These are phyloP conservation scores for Leptonema lineaticorne DNA, from an alignment of 1,140 invertebrate genomes.

Conservation along the genomic window DNA sequence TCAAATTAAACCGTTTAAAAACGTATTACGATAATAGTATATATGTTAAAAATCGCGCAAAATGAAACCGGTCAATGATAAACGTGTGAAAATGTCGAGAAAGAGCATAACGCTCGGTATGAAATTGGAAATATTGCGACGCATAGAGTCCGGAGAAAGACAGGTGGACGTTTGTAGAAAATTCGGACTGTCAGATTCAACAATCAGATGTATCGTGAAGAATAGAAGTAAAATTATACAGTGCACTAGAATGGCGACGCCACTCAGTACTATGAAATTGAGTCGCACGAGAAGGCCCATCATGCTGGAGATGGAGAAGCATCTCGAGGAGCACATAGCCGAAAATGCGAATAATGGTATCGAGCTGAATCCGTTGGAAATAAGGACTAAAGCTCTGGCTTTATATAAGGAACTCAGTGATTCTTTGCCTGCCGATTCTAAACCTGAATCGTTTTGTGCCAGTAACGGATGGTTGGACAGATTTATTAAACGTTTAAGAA, in stretches of 20 bases:
- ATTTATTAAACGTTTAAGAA: not conserved
- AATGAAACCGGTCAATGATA: too few relatives aligned
- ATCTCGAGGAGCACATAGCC: not conserved
- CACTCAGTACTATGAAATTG: constrained; percentile 18
- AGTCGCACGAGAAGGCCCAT: not conserved
- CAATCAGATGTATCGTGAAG: constrained; percentile 25
- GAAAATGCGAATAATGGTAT: not conserved
- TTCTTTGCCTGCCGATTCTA: not conserved
- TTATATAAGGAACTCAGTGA: not conserved
- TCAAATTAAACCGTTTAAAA: too few relatives aligned
- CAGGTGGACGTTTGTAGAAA: constrained; percentile 30
- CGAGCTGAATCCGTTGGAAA: not conserved
- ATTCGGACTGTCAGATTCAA: constrained; percentile 20
- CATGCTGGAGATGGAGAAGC: constrained; percentile 14
- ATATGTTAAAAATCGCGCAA: too few relatives aligned
- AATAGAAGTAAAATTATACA: constrained; percentile 25
- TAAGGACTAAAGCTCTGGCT: not conserved
- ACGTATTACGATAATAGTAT: too few relatives aligned
- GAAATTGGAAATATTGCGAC: constrained; percentile 36
- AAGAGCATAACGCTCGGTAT: constrained; percentile 31
- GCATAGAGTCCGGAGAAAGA: constrained; percentile 28
- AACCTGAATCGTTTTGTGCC: not conserved
- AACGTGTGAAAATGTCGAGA: not conserved
- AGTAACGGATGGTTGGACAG: constrained; percentile 14
- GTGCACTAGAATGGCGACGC: constrained; percentile 15